Conservation (phyloP, 2,797 vertebrate genomes). For the Rhincodon typus region DNA sequence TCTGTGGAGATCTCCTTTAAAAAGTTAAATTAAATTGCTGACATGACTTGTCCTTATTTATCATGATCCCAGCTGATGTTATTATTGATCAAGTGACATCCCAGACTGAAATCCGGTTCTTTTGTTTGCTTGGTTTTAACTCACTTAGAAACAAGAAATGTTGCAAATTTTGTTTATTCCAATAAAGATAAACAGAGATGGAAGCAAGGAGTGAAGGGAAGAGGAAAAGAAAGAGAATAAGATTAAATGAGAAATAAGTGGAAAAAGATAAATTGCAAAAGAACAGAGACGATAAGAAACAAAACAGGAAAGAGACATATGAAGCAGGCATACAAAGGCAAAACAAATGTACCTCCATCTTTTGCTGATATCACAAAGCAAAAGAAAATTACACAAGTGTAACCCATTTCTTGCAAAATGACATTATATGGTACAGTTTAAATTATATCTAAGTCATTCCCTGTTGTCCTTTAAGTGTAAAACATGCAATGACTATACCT, state of each 20-base stretch:
- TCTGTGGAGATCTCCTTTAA: no score
- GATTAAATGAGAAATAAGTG: not conserved
- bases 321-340: not conserved
- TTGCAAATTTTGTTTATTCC: no score
- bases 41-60: no score
- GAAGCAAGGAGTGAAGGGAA: not conserved
- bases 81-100: no score
- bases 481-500: conserved; percentile 58
- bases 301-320: not conserved
- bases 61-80: no score
- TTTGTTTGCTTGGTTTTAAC: no score
- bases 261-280: not conserved
- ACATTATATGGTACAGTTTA: not conserved
- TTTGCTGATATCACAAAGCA: not conserved
- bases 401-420: not conserved
- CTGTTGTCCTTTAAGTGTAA: no score
- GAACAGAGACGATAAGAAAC: not conserved
- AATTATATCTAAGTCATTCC: not conserved
- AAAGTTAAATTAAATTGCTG: no score
- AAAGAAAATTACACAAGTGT: not conserved
- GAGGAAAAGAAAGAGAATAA: not conserved
- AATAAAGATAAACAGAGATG: not conserved
- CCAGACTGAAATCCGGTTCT: no score
- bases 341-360: not conserved
- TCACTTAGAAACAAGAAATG: no score